Evolutionary conservation across 2,797 vertebrate species (phyloP).

Genomic region (Scomberomorus guttatus): DNA sequence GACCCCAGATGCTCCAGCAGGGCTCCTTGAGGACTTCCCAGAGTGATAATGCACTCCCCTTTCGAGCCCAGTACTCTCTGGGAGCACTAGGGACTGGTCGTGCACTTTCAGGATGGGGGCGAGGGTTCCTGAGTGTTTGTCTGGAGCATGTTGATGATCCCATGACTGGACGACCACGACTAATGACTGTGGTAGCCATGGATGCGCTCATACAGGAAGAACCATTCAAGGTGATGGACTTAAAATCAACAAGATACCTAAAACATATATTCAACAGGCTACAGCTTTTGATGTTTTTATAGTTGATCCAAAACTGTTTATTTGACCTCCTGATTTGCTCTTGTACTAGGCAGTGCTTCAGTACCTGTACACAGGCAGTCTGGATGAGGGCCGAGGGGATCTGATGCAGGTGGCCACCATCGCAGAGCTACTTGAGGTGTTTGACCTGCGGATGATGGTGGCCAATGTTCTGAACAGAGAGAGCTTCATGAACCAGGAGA

Average conservation of each 20-base stretch:
- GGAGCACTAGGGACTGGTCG: constrained; percentile 77
- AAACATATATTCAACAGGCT: not conserved
- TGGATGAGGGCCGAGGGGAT: constrained; percentile 87
- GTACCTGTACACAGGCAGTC: constrained; percentile 91
- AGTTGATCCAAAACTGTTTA: not conserved
- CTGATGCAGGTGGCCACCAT: constrained; percentile 94
- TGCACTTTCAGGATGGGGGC: constrained; percentile 88
- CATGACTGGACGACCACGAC: constrained; percentile 82
- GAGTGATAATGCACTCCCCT: constrained; percentile 86
- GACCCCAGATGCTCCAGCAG: constrained; percentile 76
- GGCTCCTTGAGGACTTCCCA: constrained; percentile 86
- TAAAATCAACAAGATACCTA: not conserved
- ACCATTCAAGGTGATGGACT: constrained; percentile 85
- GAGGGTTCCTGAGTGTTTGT: constrained; percentile 88
- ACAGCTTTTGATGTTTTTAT: not conserved
- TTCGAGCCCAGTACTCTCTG: constrained; percentile 65
- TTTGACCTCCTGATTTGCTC: constrained; percentile 16
- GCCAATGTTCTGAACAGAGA: constrained; percentile 94
- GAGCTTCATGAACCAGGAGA: constrained; percentile 97
- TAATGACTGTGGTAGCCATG: constrained; percentile 90
- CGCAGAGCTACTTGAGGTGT: constrained; percentile 93
- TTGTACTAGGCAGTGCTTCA: constrained; percentile 87
- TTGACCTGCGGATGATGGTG: constrained; percentile 96
- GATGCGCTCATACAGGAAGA: constrained; percentile 87
- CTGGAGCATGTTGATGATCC: constrained; percentile 89